These are phyloP conservation scores for Thermophis baileyi DNA, from an alignment of 2,113 vertebrate genomes.

Conservation along the genomic window DNA sequence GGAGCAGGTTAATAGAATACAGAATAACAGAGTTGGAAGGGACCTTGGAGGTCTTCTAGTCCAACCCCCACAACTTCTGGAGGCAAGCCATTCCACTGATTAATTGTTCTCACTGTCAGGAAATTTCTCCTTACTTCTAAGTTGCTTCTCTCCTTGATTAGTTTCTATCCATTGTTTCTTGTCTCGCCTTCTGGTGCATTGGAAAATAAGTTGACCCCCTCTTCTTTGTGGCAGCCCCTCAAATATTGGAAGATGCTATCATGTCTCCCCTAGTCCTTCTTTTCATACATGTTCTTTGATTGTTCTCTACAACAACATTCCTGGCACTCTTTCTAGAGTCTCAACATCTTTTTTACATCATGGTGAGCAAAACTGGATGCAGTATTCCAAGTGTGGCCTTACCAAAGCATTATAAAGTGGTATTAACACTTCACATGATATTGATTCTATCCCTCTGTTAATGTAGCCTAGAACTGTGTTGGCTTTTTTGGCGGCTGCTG, in stretches of 20 bases:
- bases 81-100: background rate
- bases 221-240: too few species aligned
- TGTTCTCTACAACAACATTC: too few species aligned
- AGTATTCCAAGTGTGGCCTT: background rate
- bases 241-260: too few species aligned
- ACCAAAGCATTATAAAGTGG: background rate
- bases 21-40: background rate
- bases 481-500: background rate
- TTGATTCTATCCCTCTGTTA: background rate
- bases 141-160: background rate
- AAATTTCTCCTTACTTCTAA: background rate
- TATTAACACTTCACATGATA: background rate
- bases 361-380: background rate
- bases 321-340: background rate
- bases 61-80: background rate
- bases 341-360: background rate
- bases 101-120: background rate
- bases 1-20: too few species aligned
- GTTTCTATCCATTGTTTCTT: too few species aligned
- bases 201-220: too few species aligned
- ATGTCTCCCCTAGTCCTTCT: too few species aligned
- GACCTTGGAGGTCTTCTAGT: background rate
- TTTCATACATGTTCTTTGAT: too few species aligned
- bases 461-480: background rate
- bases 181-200: too few species aligned